Conservation (phyloP, 1,140 invertebrate genomes). For the Aleiodes sp. region DNA sequence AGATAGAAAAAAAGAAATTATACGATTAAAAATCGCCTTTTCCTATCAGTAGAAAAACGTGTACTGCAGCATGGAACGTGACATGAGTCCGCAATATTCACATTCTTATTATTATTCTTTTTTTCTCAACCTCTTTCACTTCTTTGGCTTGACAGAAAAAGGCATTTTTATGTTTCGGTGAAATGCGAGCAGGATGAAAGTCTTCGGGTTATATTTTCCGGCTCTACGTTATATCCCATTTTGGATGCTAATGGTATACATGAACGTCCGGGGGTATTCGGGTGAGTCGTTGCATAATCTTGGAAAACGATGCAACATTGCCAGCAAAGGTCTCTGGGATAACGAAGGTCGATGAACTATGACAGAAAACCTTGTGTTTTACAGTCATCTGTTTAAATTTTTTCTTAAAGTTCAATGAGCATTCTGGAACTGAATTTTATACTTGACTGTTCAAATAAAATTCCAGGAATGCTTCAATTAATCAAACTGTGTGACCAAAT, state of each 20-base stretch:
- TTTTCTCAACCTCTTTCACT: too few relatives aligned
- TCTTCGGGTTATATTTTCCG: neutral
- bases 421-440: too few relatives aligned
- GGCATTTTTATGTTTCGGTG: too few relatives aligned
- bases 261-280: conserved; percentile 13
- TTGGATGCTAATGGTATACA: conserved; percentile 25
- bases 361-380: neutral
- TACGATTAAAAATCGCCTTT: conserved; percentile 17
- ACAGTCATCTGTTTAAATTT: neutral
- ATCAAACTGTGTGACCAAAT: too few relatives aligned
- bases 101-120: too few relatives aligned
- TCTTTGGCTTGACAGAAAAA: too few relatives aligned
- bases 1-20: neutral
- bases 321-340: neutral
- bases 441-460: too few relatives aligned
- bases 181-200: too few relatives aligned
- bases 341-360: conserved; percentile 22
- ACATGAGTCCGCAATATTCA: neutral
- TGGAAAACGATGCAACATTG: conserved; percentile 22
- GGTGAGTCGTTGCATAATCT: conserved; percentile 23
- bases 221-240: neutral
- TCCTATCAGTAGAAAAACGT: neutral
- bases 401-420: too few relatives aligned
- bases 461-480: too few relatives aligned
- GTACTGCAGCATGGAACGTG: conserved; percentile 2